Base-by-base conservation (phyloP, 1,140 invertebrate species). In the Sminthurides bifidus region DNA sequence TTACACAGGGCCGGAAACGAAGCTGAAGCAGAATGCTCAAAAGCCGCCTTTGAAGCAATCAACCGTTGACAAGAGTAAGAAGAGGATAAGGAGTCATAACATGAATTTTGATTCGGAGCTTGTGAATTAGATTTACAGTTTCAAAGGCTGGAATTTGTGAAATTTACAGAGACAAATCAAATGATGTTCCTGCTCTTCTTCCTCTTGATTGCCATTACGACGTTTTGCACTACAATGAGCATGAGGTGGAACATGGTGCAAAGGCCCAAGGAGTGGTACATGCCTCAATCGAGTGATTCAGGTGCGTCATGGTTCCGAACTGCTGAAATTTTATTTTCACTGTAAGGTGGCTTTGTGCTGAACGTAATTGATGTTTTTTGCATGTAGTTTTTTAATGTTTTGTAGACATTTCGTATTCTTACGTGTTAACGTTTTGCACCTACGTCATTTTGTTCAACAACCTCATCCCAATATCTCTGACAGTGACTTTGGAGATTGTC, bases 361-460 rank as follows among this genome's bases (percentile, higher is more conserved):
- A 93, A 88, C 67, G 82, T 92, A 2, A 75, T 88, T 54, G 10
- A 10, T 19, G 21, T 44, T 12, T 12, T 14, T 21, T 10, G 10
- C 10, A 44, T 12, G 10, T 12, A 30, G 43, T 55, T 17, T 46
- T 19, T 51, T 5, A 19, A 2, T 30, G 48, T 53, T n/a, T 21
- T 46, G 55, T 12, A 17, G 38, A 24, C 21, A 51, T 56, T 29
- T 19, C 27, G 66, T 74, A 78, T 64, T 89, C 90, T 70, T 93
- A 97, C 73, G 84, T 82, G 66, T 93, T 87, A 70, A 97, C 95
- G 73, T 81, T 98, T 65, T 77, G 99, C 58, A 99, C 95, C 1
- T 99, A 98, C 76, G 87, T 99, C 64, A 98, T 99, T 76, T 78
- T 99, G 44, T 99, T 94, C 79, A 99, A 99, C 76, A 99, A 99